Percentiles rank a stretch among this genome's conserved stretches.
These are phyloP conservation scores for Brachionichthys hirsutus DNA, from an alignment of 2,113 vertebrate species.

Conservation along the genomic window DNA sequence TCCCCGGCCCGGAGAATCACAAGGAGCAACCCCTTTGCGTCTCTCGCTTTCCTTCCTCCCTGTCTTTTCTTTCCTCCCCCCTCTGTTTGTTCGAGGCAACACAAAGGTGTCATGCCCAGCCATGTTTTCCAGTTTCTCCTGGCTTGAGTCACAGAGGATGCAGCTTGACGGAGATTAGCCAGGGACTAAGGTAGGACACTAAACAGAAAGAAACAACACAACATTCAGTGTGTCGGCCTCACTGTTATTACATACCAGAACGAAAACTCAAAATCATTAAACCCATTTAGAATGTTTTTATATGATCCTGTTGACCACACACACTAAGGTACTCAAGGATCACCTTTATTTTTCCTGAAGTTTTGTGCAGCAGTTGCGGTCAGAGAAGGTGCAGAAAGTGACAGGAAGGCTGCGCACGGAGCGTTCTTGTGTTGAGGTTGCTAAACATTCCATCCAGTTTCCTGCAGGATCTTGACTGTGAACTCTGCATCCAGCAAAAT, in stretches of 20 bases:
- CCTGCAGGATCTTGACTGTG: constrained; percentile 5
- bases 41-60: constrained; percentile 44
- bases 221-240: not conserved
- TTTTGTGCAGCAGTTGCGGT: not conserved
- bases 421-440: constrained; percentile 34
- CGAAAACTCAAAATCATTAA: not conserved
- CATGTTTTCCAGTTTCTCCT: constrained; percentile 48
- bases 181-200: constrained; percentile 61
- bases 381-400: constrained; percentile 35
- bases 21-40: constrained; percentile 18
- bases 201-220: not conserved
- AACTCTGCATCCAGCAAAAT: not conserved
- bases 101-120: constrained; percentile 37
- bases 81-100: constrained; percentile 63
- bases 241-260: no score
- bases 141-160: constrained; percentile 66
- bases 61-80: constrained; percentile 67
- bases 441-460: constrained; percentile 32
- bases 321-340: not conserved
- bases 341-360: not conserved
- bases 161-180: constrained; percentile 49
- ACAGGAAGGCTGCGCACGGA: constrained; percentile 47
- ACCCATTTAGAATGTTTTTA: not conserved
- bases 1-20: constrained; percentile 23
- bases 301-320: not conserved